Conservation (phyloP, 2,888 invertebrate species). For the Ichneumoninae sp. region DNA sequence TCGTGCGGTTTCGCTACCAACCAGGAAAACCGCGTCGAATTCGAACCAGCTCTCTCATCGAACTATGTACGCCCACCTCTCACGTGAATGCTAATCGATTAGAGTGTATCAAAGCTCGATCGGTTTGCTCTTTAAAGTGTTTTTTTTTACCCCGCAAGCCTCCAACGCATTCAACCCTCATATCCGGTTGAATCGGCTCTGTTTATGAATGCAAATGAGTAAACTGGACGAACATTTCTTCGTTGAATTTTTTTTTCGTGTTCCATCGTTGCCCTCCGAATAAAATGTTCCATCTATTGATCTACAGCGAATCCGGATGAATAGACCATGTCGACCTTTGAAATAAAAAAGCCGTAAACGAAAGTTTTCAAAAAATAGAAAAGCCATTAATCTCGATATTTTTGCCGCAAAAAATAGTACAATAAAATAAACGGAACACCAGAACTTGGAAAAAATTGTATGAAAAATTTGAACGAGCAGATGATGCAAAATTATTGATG, state of each 20-base stretch:
- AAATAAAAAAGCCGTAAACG: not conserved
- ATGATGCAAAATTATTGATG: not conserved
- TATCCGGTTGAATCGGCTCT: conserved; percentile 46
- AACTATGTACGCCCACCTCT: conserved; percentile 43
- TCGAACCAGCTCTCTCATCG: not conserved
- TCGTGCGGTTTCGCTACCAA: not conserved
- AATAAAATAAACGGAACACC: no score
- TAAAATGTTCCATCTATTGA: not conserved
- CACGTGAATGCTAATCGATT: conserved; percentile 59
- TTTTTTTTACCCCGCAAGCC: conserved; percentile 18
- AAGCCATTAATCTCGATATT: not conserved
- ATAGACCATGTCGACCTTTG: not conserved
- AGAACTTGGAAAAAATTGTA: not conserved
- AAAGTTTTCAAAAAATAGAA: not conserved
- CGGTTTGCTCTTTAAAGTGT: conserved; percentile 51
- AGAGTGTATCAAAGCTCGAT: conserved; percentile 60
- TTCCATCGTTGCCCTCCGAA: conserved; percentile 6
- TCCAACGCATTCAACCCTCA: conserved; percentile 45
- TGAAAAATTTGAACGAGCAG: not conserved
- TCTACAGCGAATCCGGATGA: not conserved
- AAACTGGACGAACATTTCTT: conserved; percentile 51
- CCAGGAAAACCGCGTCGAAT: not conserved
- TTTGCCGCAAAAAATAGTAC: not conserved
- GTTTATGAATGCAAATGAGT: conserved; percentile 61
- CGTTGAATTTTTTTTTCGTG: conserved; percentile 25